Percentiles rank a stretch among this genome's conserved stretches.
Evolutionary conservation across 2,113 vertebrate genomes (phyloP).

Genomic region (Elephantulus edwardii): DNA sequence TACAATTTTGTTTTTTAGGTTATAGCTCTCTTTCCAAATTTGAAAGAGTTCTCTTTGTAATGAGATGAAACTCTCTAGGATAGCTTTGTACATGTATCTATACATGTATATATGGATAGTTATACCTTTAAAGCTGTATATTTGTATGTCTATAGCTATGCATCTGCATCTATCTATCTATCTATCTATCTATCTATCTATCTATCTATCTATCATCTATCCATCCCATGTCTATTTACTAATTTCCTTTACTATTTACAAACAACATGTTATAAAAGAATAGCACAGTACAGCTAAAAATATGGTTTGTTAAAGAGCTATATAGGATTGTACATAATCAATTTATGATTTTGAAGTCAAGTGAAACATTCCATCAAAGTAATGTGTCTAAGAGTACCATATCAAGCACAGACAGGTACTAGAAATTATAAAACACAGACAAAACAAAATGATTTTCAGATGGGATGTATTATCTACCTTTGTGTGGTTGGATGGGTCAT

Average conservation of each 20-base stretch:
- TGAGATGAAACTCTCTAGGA: slow-evolving; percentile 36
- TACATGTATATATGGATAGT: not conserved
- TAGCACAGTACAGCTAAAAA: slow-evolving; percentile 59
- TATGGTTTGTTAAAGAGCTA: slow-evolving; percentile 67
- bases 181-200: not conserved
- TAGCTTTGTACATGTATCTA: not conserved
- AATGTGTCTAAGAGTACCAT: slow-evolving; percentile 83
- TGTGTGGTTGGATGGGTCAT: slow-evolving; percentile 74
- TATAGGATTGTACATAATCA: slow-evolving; percentile 74
- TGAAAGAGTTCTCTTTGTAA: slow-evolving; percentile 56
- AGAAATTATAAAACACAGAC: slow-evolving; percentile 87
- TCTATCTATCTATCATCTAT: not conserved
- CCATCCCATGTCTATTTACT: no score
- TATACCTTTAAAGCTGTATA: not conserved
- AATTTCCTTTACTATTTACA: slow-evolving; percentile 60
- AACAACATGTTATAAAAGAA: slow-evolving; percentile 63
- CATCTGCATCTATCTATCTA: not conserved
- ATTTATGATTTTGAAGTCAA: slow-evolving; percentile 81
- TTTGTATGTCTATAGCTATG: not conserved
- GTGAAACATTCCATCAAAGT: slow-evolving; percentile 83
- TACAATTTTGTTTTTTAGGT: slow-evolving; percentile 63
- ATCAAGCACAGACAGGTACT: slow-evolving; percentile 87
- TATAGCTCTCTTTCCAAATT: slow-evolving; percentile 56
- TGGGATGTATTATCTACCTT: slow-evolving; percentile 79
- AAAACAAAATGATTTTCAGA: slow-evolving; percentile 84